Base-by-base conservation (phyloP, 2,888 invertebrate species). In the Plagodis dolabraria region DNA sequence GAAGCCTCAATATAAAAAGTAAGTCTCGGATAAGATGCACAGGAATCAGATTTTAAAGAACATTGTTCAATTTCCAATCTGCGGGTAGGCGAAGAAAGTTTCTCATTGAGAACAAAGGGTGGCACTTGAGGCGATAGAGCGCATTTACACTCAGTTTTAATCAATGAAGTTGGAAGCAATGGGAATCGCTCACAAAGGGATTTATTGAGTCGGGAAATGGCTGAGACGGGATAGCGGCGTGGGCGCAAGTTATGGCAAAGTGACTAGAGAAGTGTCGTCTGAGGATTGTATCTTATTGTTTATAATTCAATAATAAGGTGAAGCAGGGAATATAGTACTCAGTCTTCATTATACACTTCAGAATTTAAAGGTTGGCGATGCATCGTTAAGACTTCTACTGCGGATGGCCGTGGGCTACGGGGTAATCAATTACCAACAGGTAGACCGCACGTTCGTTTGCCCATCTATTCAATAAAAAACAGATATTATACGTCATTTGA, bases 91-190 rank as follows among this genome's bases (percentile, higher is more conserved):
- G 72, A 74, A 75, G 79, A 81, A 85, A 85, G 82, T 83, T 77
- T 70, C 67, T 64, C 61, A 62, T 45, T 63, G 67, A 57, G 74
- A 80, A 87, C 85, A 87, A 86, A 84, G 80, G 67, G 63, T 61
- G 64, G 42, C 59, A 60, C 53, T 59, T 65, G 65, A 77, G 74
- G 80, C 80, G 82, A 71, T 75, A 75, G 76, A 76, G 76, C 74
- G 75, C 64, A 85, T 86, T 87, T 83, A 82, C 84, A 85, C 86
- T 85, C 78, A 70, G 82, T 78, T 87, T 86, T 89, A 91, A 91
- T 91, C 89, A 90, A 89, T 87, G 87, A 84, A 88, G 82, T 89
- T 85, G 83, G 76, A 79, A 82, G 76, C 80, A 82, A 85, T 81
- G 78, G 79, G 76, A 78, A 75, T 77, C 64, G 68, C 71, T 72